These are phyloP conservation scores for Acrocephalus scirpaceus DNA, from an alignment of 2,797 vertebrate species.

Conservation along the genomic window DNA sequence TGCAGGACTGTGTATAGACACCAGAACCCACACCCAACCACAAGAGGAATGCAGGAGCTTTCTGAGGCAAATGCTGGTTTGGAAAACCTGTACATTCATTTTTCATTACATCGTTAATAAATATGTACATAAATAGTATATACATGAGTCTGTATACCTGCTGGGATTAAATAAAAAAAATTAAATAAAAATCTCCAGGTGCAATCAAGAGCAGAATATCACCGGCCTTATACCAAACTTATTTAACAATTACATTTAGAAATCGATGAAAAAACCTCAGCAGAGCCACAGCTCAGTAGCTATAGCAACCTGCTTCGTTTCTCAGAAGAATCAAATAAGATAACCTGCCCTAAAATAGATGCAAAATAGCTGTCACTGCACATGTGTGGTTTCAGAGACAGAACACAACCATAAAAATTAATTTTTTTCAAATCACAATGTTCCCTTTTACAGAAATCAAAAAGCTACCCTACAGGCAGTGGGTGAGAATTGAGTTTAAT, in stretches of 20 bases:
- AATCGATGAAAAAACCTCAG: background rate
- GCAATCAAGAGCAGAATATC: background rate
- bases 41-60: background rate
- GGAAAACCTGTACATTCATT: background rate
- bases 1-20: accelerated
- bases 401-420: constrained; percentile 8
- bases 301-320: constrained; percentile 65
- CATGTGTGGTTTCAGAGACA: background rate
- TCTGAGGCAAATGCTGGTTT: background rate
- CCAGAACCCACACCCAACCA: background rate
- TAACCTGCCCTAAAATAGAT: constrained; percentile 59
- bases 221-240: background rate
- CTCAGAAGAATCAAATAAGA: constrained; percentile 51
- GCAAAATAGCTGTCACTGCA: constrained; percentile 50
- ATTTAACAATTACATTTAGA: constrained; percentile 26
- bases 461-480: constrained; percentile 17
- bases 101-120: accelerated
- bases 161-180: background rate
- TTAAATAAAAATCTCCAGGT: background rate
- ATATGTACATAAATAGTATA: background rate
- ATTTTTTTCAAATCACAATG: background rate
- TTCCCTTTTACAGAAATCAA: constrained; percentile 5
- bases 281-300: constrained; percentile 53
- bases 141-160: background rate
- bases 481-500: constrained; percentile 7